A percentile compares a stretch with the other conserved stretches of the same genome.
These are phyloP conservation scores for Diplosoma virens DNA, from an alignment of 23 tunicate genomes.

Conservation along the genomic window DNA sequence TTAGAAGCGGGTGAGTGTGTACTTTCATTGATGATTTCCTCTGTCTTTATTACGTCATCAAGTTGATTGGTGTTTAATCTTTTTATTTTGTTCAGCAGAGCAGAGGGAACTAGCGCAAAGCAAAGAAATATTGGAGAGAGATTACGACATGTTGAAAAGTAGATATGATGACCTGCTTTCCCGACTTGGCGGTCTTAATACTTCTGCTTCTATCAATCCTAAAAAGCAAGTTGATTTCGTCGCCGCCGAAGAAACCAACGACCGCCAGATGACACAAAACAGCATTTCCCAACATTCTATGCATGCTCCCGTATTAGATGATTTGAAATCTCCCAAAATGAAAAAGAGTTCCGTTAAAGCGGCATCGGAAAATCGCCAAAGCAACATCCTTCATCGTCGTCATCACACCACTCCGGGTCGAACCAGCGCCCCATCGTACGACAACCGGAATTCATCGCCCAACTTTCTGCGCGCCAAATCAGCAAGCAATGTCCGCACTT, in stretches of 20 bases:
- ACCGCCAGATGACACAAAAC: too few species aligned
- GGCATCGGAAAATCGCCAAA: too few species aligned
- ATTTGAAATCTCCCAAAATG: neutral
- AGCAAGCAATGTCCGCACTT: too few species aligned
- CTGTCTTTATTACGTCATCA: neutral
- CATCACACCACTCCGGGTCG: neutral
- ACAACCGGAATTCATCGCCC: too few species aligned
- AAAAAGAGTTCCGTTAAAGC: too few species aligned
- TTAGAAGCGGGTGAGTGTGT: conserved; percentile 7
- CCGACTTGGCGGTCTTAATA: neutral
- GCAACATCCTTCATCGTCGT: neutral
- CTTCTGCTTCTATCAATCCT: neutral
- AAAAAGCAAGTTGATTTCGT: too few species aligned
- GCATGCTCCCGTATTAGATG: too few species aligned
- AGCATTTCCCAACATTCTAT: too few species aligned
- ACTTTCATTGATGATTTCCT: neutral
- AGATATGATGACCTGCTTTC: conserved; percentile 23
- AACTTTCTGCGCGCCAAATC: too few species aligned
- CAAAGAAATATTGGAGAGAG: conserved; percentile 29
- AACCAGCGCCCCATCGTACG: neutral
- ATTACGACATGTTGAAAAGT: conserved; percentile 13
- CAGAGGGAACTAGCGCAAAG: conserved; percentile 17
- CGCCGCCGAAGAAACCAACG: neutral
- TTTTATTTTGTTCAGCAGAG: too few species aligned
- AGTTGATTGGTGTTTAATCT: neutral